These are phyloP conservation scores for Orgyia antiqua DNA, from an alignment of 2,888 invertebrate genomes.

Conservation along the genomic window DNA sequence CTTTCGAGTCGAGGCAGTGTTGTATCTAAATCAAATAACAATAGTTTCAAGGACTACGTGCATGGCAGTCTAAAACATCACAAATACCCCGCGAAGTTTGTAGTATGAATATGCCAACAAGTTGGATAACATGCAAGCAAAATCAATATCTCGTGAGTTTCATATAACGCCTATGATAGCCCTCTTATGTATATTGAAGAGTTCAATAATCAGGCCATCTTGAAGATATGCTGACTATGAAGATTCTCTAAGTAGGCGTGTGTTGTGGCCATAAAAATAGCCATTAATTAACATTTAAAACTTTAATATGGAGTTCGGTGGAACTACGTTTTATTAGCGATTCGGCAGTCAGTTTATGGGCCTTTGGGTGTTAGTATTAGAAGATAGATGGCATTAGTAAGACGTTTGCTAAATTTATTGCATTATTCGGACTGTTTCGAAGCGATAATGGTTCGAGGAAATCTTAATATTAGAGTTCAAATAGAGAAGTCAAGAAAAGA, in stretches of 20 bases:
- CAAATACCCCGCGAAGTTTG: too few relatives aligned
- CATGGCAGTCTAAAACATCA: too few relatives aligned
- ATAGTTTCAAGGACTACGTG: too few relatives aligned
- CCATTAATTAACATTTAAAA: conserved; percentile 35
- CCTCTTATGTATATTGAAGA: conserved; percentile 52
- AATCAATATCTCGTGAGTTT: conserved; percentile 18
- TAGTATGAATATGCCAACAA: conserved; percentile 3
- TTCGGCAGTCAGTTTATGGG: conserved; percentile 17
- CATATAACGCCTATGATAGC: conserved; percentile 37
- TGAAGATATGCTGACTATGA: conserved; percentile 57
- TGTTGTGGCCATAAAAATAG: conserved; percentile 39
- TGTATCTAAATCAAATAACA: too few relatives aligned
- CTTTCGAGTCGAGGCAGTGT: too few relatives aligned
- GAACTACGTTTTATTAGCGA: conserved; percentile 25
- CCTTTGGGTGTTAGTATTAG: conserved; percentile 9
- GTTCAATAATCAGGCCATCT: conserved; percentile 64
- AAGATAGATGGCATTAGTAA: conserved; percentile 7
- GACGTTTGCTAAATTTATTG: neutral
- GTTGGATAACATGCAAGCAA: conserved; percentile 10
- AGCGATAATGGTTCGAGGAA: neutral
- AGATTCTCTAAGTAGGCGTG: conserved; percentile 33
- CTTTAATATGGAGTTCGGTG: conserved; percentile 20
- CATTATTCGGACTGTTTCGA: conserved; percentile 1
- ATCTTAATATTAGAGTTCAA: conserved; percentile 1
- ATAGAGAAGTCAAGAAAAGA: too few relatives aligned